Base-by-base conservation (phyloP, 2,113 vertebrate species). In the Triplophysa rosa region DNA sequence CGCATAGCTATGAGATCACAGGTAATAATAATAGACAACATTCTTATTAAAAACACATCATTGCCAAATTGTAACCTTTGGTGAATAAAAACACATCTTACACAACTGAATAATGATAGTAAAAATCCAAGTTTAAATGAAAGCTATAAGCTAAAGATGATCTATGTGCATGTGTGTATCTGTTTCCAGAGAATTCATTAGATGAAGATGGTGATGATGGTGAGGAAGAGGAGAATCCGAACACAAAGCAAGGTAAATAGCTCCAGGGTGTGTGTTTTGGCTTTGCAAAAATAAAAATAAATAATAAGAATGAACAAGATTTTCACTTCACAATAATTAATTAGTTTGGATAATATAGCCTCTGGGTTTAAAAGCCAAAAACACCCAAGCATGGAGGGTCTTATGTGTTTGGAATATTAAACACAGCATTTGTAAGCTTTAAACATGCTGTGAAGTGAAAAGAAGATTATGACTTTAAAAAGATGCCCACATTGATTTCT, bases 1-100 rank as follows among this genome's bases (percentile, higher is more conserved):
- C 86, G 19, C 64, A 90, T 2, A 92, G 93, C 86, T 33, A 75
- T 65, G 92, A 93, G 83, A 79, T 63, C 3, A 75, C 79, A 74
- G 58, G 66, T 80, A 78, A 14, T n/a, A 26, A 19, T 23, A 17
- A n/a, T 1, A 24, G 62, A 76, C 3, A 23, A 74, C 47, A 4
- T 12, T 64, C 33, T 37, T 37, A 7, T 37, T 0, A 37, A 37
- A 37, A 24, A 14, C 0, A 63, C 6, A 40, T 33, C 63, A 3
- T 26, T 23, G 14, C n/a, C 2, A 62, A 45, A 58, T 13, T 11
- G 10, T 45, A 45, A 45, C 42, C 11, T 45, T 45, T 3, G 42
- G 11, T 11, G 42, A 45, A 54, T 17, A 54, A 49, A 12, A 16
- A 21, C 54, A 21, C 19, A 58, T n/a, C n/a, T 21, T 19, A 58